Conservation (phyloP, 2,113 vertebrate genomes). For the Proteles cristata region DNA sequence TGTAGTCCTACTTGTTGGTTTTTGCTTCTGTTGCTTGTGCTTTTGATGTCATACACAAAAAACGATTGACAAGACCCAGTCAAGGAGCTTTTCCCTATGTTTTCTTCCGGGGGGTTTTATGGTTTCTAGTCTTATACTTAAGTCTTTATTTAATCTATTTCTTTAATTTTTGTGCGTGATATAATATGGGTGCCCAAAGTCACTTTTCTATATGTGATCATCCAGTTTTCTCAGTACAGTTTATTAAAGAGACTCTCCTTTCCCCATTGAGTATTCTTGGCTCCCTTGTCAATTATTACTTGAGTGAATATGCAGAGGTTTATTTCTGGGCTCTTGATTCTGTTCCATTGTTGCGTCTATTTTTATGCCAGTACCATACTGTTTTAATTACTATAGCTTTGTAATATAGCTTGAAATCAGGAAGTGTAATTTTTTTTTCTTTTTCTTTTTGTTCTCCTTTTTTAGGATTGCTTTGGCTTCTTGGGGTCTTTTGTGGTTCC, state of each 20-base stretch:
- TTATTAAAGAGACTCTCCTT: neutral
- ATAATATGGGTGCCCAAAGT: neutral
- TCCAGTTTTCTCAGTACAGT: neutral
- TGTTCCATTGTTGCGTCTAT: neutral
- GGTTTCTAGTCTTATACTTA: neutral
- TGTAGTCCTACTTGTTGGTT: neutral
- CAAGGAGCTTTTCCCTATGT: neutral
- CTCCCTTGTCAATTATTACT: neutral
- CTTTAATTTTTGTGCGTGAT: neutral
- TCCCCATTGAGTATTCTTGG: neutral
- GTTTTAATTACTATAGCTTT: neutral
- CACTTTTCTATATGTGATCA: neutral
- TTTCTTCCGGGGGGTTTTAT: neutral
- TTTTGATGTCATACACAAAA: neutral
- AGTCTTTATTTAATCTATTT: neutral
- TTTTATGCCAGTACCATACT: neutral
- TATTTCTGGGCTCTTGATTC: neutral
- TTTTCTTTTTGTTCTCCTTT: neutral
- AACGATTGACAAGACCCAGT: neutral
- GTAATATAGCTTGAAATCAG: neutral
- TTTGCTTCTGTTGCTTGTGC: neutral
- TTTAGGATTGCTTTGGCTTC: neutral
- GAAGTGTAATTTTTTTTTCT: neutral
- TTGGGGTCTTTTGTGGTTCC: neutral
- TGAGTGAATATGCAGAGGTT: neutral